These are phyloP conservation scores for Gnathonemus longibarbis DNA, from an alignment of 2,113 vertebrate species.

Conservation along the genomic window DNA sequence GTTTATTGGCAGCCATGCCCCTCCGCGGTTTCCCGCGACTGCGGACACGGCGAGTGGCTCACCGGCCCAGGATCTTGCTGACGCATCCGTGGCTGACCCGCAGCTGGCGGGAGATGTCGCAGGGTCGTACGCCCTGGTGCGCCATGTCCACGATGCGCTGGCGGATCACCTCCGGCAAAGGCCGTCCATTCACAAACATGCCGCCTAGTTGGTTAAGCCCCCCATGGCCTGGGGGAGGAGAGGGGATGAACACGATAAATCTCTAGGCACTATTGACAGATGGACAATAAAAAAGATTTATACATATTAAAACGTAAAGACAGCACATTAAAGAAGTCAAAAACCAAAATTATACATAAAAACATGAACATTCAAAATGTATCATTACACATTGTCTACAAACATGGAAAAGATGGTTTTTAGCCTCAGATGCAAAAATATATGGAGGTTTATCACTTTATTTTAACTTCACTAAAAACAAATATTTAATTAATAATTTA, in stretches of 20 bases:
- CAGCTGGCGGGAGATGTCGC: conserved; percentile 85
- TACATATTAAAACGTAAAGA: not conserved
- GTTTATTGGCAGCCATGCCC: not conserved
- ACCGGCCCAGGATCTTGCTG: conserved; percentile 90
- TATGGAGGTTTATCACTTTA: not conserved
- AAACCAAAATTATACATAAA: not conserved
- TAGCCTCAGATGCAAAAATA: not conserved
- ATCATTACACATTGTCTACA: not conserved
- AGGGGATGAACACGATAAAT: conserved; percentile 66
- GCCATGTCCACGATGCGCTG: conserved; percentile 88
- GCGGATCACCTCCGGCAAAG: conserved; percentile 82
- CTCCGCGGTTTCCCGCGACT: not conserved
- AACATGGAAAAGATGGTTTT: not conserved
- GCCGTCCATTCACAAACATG: conserved; percentile 83
- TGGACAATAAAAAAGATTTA: not conserved
- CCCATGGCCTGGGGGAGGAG: conserved; percentile 75
- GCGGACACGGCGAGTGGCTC: conserved; percentile 1
- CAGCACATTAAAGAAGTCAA: not conserved
- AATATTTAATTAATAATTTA: not conserved
- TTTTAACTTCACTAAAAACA: conserved; percentile 4
- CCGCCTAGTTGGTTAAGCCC: conserved; percentile 86
- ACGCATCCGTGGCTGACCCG: conserved; percentile 84
- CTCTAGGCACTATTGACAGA: conserved; percentile 40
- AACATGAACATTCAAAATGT: not conserved
- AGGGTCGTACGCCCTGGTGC: conserved; percentile 80